Conservation (phyloP, 30 jellyfish, hydroid and myxozoan species). For the Mastigias papua region DNA sequence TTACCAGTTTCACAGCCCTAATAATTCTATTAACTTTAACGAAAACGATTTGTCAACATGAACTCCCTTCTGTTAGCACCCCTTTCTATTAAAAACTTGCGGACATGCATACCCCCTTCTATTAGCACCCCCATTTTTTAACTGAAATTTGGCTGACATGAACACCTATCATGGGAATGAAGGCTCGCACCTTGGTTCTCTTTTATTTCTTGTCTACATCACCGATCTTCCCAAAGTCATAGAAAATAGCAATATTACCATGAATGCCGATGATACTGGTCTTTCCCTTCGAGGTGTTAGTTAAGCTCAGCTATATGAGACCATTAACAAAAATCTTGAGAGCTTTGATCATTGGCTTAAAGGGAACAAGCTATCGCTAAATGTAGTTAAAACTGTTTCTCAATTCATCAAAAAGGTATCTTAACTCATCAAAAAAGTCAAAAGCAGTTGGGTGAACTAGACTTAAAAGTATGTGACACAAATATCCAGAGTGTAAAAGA, state of each 20-base stretch:
- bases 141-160: too few relatives aligned
- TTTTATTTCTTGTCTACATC: background rate
- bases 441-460: background rate
- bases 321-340: background rate
- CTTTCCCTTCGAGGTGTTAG: background rate
- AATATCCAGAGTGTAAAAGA: background rate
- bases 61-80: too few relatives aligned
- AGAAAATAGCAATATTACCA: background rate
- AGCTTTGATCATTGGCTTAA: background rate
- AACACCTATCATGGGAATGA: too few relatives aligned
- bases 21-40: too few relatives aligned
- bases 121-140: too few relatives aligned
- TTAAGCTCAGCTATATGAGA: background rate
- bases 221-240: background rate
- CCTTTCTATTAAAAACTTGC: too few relatives aligned
- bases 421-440: background rate
- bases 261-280: background rate
- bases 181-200: constrained; percentile 5
- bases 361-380: background rate
- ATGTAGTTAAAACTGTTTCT: background rate
- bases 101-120: too few relatives aligned
- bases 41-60: too few relatives aligned
- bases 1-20: too few relatives aligned
- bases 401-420: too few relatives aligned
- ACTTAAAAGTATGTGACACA: background rate